These are phyloP conservation scores for Clarias batrachus DNA, from an alignment of 2,113 vertebrate species.

Conservation along the genomic window DNA sequence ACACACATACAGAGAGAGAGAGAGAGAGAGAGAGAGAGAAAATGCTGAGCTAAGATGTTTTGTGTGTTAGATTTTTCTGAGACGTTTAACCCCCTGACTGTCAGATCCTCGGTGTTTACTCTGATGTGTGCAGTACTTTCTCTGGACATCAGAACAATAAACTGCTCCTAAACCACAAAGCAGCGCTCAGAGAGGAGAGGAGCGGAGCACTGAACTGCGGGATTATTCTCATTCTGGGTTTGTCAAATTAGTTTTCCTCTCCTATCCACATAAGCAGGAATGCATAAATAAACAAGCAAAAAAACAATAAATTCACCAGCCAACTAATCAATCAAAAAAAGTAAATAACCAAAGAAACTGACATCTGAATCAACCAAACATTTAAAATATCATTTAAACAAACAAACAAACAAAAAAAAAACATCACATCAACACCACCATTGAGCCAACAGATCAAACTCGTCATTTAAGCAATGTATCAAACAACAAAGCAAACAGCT, in stretches of 20 bases:
- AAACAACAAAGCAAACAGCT: too few species aligned
- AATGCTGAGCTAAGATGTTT: not conserved
- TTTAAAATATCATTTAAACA: too few species aligned
- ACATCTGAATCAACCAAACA: too few species aligned
- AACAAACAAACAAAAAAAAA: too few species aligned
- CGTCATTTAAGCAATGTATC: too few species aligned
- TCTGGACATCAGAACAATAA: not conserved
- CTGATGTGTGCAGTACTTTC: not conserved
- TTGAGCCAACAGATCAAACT: too few species aligned
- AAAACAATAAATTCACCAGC: too few species aligned
- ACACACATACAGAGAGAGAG: not conserved
- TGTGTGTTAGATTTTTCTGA: not conserved
- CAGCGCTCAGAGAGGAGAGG: not conserved
- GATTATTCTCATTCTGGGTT: not conserved
- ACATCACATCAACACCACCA: too few species aligned
- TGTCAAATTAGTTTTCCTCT: not conserved
- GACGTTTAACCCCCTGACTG: not conserved
- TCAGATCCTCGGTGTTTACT: not conserved
- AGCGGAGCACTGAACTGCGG: not conserved
- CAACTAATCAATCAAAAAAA: too few species aligned
- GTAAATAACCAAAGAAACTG: too few species aligned
- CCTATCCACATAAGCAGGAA: not conserved
- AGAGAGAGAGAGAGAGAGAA: not conserved
- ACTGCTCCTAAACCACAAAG: not conserved
- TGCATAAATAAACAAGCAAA: not conserved